Evolutionary conservation across 2,797 vertebrate species (phyloP), one percentile per base, ranked within the genome.

Genomic region (Eurystomus glaucurus): DNA sequence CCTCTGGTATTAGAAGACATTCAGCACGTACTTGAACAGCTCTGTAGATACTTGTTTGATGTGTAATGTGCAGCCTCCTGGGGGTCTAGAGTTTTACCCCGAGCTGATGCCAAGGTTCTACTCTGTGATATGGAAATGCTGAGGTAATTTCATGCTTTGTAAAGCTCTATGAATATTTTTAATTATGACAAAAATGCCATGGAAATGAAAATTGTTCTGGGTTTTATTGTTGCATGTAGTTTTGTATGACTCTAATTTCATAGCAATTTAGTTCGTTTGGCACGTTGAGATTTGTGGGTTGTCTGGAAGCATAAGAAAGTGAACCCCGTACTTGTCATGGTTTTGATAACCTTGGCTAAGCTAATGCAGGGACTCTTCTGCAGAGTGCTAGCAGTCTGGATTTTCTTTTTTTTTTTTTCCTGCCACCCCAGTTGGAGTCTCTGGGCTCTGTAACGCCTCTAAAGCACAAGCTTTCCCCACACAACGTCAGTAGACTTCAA

Each of bases 61-160:
- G 70, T 93, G 41, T 51, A 86, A 39, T 50, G 62, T 77, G 87
- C 58, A 89, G 61, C 62, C 89, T 93, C 86, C 33, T 0, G 0
- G 64, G 90, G 37, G 65, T 71, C 41, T 28, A 55, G 79, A 79
- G 50, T 69, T 95, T 80, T n/a, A 89, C 33, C 72, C 84, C 9
- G 0, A 80, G 66, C 92, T 72, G 84, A 48, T 71, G 72, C 75
- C 85, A 72, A 21, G 74, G 79, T 93, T 92, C 94, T 54, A 76
- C 68, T 92, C 64, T 29, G 10, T 66, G 84, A 91, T 77, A 83
- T 60, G 70, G 62, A 93, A 97, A 91, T 50, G 64, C 55, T 33
- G 11, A 97, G 62, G 88, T 81, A 95, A 93, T 97, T 97, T 97
- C 91, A 96, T 87, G 87, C 92, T 91, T 97, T 94, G 57, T 85